These are phyloP conservation scores for Oeneis ivallda DNA, from an alignment of 2,888 invertebrate species.

Conservation along the genomic window DNA sequence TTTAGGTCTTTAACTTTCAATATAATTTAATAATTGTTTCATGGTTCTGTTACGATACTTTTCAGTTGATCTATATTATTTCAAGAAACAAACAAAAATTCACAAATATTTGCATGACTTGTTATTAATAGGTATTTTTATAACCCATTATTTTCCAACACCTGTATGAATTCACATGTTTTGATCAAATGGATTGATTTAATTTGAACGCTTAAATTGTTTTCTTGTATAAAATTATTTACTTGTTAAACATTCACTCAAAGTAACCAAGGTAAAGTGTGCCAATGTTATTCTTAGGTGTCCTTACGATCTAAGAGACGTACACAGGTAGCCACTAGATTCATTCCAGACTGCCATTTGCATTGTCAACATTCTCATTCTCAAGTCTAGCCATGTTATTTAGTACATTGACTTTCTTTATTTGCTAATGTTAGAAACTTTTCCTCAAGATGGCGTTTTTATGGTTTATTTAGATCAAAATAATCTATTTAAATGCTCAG, in stretches of 20 bases:
- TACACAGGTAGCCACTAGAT: background rate
- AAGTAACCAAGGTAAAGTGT: background rate
- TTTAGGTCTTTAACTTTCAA: no score
- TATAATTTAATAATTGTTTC: no score
- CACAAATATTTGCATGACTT: no score
- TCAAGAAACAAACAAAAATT: no score
- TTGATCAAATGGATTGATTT: no score
- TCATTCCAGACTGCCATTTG: background rate
- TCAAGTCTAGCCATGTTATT: slow-evolving; percentile 1
- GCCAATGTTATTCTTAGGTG: slow-evolving; percentile 5
- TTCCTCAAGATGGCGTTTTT: background rate
- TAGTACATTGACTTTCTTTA: background rate
- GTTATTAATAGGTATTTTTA: no score
- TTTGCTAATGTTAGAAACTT: background rate
- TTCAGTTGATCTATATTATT: no score
- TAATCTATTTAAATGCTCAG: background rate
- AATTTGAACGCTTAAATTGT: background rate
- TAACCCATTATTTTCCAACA: no score
- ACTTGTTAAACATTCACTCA: background rate
- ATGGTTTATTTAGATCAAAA: background rate
- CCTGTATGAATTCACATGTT: no score
- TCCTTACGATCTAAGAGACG: background rate
- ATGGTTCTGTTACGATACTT: no score
- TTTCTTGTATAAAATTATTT: background rate
- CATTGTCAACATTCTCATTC: background rate